Base-by-base conservation (phyloP, 2,888 invertebrate species). In the Eristalis arbustorum region DNA sequence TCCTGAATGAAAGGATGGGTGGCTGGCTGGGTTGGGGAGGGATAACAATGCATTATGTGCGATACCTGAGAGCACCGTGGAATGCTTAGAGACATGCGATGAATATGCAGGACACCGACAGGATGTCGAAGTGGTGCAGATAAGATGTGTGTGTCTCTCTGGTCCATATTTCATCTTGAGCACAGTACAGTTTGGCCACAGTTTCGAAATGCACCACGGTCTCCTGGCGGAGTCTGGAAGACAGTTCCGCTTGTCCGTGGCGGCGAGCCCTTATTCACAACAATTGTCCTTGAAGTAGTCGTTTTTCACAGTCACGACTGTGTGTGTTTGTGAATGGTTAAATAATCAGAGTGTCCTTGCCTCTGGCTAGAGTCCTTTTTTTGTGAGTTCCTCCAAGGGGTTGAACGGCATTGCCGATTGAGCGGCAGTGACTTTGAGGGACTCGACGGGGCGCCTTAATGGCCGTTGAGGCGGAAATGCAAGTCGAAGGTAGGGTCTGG, bases 341-440 rank as follows among this genome's bases (percentile, higher is more conserved):
- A 71, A 78, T 82, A 82, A 82, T 85, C 57, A 85, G 82, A 80
- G 77, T 85, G 85, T 82, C 85, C 85, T 85, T 85, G 85, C 85
- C 82, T 85, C 69, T 61, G 82, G 85, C 85, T 40, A 63, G 63
- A 62, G 18, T 49, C n/a, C 37, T n/a, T 40, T 22, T n/a, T 3
- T 11, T 76, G 22, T 63, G 72, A 57, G 71, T 62, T 10, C 25
- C 11, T 40, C 6, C 31, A 64, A 73, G 81, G 84, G 84, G 84
- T 80, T 84, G 76, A 81, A 22, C 34, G 22, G 18, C 1, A 31
- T 73, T 68, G 42, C 63, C 49, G 49, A 49, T 49, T 49, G 49
- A 49, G 49, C 18, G 13, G 37, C 13, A 37, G 49, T 18, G 49
- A 18, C 49, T 18, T n/a, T 6, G 49, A 49, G 49, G 18, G 18